These are phyloP conservation scores for Acanthopagrus latus DNA, from an alignment of 2,797 vertebrate species.

Conservation along the genomic window DNA sequence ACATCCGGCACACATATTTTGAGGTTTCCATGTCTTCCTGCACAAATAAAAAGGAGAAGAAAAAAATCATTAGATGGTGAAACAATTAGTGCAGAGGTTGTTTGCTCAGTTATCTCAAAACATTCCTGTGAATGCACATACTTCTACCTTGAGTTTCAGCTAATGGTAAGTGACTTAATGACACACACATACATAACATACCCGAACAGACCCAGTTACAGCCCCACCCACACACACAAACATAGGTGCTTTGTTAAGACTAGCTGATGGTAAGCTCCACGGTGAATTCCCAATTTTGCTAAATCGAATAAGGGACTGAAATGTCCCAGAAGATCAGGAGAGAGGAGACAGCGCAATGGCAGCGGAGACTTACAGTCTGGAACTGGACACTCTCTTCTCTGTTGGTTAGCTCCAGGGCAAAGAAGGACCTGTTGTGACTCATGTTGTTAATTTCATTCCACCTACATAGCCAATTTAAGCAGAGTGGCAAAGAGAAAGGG, in stretches of 20 bases:
- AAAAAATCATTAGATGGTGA: constrained; percentile 50
- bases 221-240: constrained; percentile 13
- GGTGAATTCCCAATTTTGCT: constrained; percentile 45
- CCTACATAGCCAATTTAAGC: constrained; percentile 84
- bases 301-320: constrained; percentile 58
- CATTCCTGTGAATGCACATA: constrained; percentile 36
- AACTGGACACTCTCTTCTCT: constrained; percentile 99
- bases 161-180: constrained; percentile 45
- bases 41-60: constrained; percentile 42
- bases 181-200: constrained; percentile 34
- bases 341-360: constrained; percentile 19
- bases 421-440: constrained; percentile 99
- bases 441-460: constrained; percentile 99
- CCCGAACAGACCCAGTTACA: constrained; percentile 10
- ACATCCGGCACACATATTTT: constrained; percentile 99
- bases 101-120: constrained; percentile 27
- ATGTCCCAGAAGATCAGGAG: constrained; percentile 16
- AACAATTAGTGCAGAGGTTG: constrained; percentile 18
- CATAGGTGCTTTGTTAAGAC: constrained; percentile 51
- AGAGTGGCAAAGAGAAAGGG: constrained; percentile 28
- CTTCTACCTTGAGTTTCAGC: constrained; percentile 28
- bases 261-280: constrained; percentile 28
- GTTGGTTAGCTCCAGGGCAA: constrained; percentile 93
- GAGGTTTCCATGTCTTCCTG: constrained; percentile 99
- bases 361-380: constrained; percentile 92